Evolutionary conservation across 2,888 invertebrate genomes (phyloP), one percentile per base, ranked within the genome.

Genomic region (Cryptocephalus moraei): DNA sequence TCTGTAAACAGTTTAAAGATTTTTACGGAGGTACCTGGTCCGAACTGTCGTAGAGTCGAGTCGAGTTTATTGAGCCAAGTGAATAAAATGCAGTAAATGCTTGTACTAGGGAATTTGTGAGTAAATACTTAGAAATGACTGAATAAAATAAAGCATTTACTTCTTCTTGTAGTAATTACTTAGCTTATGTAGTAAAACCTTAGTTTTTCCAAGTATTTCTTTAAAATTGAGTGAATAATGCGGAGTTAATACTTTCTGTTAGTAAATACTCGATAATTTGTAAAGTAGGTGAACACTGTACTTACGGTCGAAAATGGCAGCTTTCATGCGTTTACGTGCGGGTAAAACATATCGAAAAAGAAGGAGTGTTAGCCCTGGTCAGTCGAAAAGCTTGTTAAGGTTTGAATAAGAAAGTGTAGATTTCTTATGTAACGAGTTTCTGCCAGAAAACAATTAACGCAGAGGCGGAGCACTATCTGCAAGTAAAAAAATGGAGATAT

Each of bases 141-240:
- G 48, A 48, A 48, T 48, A 44, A 48, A 48, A 48, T 48, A 48
- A 45, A 22, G 41, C 41, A 41, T 45, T 44, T 45, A 48, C 48
- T 48, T 48, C 48, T 41, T 42, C 31, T 48, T 48, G n/a, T n/a
- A n/a, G 45, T 41, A 45, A 48, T 40, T 48, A 44, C 41, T 48
- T 45, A 40, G 41, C 45, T 31, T 45, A 48, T 45, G 48, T 48
- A 45, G 45, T 45, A 45, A 45, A 45, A 45, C 48, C 48, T 45
- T 32, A 45, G 11, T 44, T 48, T 45, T 45, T 44, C 34, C 45
- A 40, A 45, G 41, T 48, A 48, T 45, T 40, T 32, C n/a, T n/a
- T n/a, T n/a, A n/a, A n/a, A 40, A 39, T 44, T 44, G 41, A 44
- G 44, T 47, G 44, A 47, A 45, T 45, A 41, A 41, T 6, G 41